Evolutionary conservation across 2,888 invertebrate species (phyloP).

Genomic region (Mesorhabditis spiculigera): DNA sequence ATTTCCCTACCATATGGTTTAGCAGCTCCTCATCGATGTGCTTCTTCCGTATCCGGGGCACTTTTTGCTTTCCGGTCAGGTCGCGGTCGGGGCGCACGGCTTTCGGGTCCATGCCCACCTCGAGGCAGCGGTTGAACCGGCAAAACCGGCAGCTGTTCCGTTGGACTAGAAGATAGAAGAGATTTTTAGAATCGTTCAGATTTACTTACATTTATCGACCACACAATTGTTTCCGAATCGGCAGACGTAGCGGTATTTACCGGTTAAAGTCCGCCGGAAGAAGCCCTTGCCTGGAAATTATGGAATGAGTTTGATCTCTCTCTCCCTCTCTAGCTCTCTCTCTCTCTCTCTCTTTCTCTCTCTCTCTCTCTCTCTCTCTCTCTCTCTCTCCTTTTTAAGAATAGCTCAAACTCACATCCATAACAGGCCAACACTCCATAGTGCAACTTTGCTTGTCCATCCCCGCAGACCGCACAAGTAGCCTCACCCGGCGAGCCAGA

Average conservation of each 20-base stretch:
- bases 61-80: conserved; percentile 55
- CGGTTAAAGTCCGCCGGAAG: conserved; percentile 53
- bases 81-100: conserved; percentile 57
- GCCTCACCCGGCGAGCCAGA: conserved; percentile 27
- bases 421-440: conserved; percentile 48
- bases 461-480: conserved; percentile 56
- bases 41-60: conserved; percentile 52
- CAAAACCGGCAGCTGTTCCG: conserved; percentile 55
- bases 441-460: conserved; percentile 51
- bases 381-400: too few species aligned
- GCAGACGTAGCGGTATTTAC: conserved; percentile 50
- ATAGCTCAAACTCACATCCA: conserved; percentile 19
- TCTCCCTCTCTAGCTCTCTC: too few species aligned
- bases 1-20: conserved; percentile 47
- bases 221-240: conserved; percentile 56
- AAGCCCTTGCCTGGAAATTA: conserved; percentile 38
- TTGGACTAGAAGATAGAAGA: conserved; percentile 37
- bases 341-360: not conserved
- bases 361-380: too few species aligned
- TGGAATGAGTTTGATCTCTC: not conserved
- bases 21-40: conserved; percentile 54
- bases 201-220: conserved; percentile 52
- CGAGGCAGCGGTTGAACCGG: conserved; percentile 53
- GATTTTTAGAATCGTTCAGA: not conserved
- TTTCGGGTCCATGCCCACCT: conserved; percentile 58